phyloP scores from a whole-genome alignment of 2,797 vertebrate species.

The Potorous gilbertii region DNA sequence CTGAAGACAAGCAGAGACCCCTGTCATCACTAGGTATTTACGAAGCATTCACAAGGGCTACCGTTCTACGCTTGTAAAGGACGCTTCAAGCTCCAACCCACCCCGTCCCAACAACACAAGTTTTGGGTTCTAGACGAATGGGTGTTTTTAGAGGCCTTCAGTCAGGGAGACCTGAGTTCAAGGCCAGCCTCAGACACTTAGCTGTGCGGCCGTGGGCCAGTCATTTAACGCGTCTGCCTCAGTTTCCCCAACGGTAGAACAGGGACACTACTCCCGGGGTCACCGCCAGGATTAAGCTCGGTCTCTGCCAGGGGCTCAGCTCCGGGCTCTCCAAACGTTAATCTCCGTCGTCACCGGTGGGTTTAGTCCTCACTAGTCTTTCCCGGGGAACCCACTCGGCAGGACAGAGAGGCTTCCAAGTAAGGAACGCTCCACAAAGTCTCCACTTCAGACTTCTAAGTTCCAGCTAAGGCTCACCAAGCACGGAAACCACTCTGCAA shows the following conservation, averaged over 20 bases:
- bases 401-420: slow-evolving; percentile 68
- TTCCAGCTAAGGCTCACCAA: slow-evolving; percentile 63
- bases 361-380: background rate
- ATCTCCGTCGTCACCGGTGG: background rate
- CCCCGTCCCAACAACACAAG: slow-evolving; percentile 33
- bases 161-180: background rate
- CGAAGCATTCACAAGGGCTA: background rate
- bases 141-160: background rate
- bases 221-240: background rate
- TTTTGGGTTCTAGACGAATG: slow-evolving; percentile 20
- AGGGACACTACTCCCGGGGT: too few relatives aligned
- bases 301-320: background rate
- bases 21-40: background rate
- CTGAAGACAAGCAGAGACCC: background rate
- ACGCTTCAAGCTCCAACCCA: slow-evolving; percentile 30
- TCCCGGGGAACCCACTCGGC: slow-evolving; percentile 4
- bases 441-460: slow-evolving; percentile 43
- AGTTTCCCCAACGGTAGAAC: background rate
- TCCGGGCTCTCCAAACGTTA: background rate
- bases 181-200: background rate
- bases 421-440: slow-evolving; percentile 51
- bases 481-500: slow-evolving; percentile 45
- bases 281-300: background rate
- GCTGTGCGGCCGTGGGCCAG: background rate
- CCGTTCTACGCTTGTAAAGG: slow-evolving; percentile 4